phyloP scores from a whole-genome alignment of 2,113 vertebrate genomes.

The Lucifuga dentata region DNA sequence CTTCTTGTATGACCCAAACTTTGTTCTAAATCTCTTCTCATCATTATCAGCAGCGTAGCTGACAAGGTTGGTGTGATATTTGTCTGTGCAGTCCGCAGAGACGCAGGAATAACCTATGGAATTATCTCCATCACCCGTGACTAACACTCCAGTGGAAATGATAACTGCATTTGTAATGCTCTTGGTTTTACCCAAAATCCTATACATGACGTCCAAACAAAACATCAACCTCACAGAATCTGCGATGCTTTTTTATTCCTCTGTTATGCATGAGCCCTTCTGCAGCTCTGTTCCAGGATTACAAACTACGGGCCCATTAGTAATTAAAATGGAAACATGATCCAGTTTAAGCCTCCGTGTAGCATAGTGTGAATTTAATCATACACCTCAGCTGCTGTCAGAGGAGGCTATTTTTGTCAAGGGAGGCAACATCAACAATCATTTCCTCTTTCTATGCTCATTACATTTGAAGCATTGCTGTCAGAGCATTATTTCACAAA shows the following conservation, averaged over 20 bases:
- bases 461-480: constrained; percentile 32
- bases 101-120: constrained; percentile 34
- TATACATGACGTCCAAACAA: constrained; percentile 1
- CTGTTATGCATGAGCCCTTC: not conserved
- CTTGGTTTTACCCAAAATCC: constrained; percentile 26
- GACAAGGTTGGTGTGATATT: constrained; percentile 16
- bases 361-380: constrained; percentile 28
- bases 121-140: constrained; percentile 52
- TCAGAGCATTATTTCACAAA: constrained; percentile 32
- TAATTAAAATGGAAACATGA: constrained; percentile 11
- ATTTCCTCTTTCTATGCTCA: constrained; percentile 34
- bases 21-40: constrained; percentile 8
- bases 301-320: not conserved
- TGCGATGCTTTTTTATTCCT: not conserved
- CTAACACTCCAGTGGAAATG: constrained; percentile 41
- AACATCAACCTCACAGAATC: not conserved
- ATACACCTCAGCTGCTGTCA: not conserved
- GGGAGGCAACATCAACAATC: not conserved
- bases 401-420: constrained; percentile 38
- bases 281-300: not conserved
- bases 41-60: constrained; percentile 5
- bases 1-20: not conserved
- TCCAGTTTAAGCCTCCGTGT: not conserved
- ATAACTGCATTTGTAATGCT: constrained; percentile 32
- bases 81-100: constrained; percentile 40